Percentiles rank a stretch among this genome's conserved stretches.
Evolutionary conservation across 2,113 vertebrate species (phyloP).

Genomic region (Astur gentilis): DNA sequence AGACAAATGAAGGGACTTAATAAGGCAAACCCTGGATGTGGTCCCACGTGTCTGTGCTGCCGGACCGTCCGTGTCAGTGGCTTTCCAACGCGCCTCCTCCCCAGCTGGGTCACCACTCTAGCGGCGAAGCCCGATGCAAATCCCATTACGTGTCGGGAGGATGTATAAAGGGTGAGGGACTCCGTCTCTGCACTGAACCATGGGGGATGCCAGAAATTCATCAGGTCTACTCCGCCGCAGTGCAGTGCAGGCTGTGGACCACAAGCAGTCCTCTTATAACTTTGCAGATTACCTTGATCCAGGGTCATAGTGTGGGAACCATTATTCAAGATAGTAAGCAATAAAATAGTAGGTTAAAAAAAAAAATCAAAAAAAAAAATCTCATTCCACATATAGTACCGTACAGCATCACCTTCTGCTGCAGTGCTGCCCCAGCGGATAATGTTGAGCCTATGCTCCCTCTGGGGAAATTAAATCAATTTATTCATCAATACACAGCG

Average conservation of each 20-base stretch:
- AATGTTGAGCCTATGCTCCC: neutral
- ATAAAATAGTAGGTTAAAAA: neutral
- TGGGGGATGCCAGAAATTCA: neutral
- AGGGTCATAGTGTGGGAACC: neutral
- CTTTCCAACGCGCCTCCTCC: neutral
- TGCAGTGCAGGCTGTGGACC: neutral
- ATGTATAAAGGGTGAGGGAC: neutral
- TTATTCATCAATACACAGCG: neutral
- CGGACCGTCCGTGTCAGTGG: fast-evolving
- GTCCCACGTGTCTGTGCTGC: fast-evolving
- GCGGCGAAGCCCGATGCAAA: neutral
- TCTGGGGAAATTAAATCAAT: neutral
- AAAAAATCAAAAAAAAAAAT: neutral
- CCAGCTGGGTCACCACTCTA: neutral
- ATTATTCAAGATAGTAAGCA: neutral
- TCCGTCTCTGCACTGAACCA: neutral
- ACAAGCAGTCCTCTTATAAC: neutral
- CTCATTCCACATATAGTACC: neutral
- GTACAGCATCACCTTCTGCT: neutral
- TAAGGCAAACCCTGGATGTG: neutral
- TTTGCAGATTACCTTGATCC: neutral
- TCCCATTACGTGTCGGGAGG: neutral
- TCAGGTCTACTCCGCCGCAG: fast-evolving
- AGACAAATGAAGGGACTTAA: neutral
- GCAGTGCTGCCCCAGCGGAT: neutral